Percentiles rank a stretch among this genome's conserved stretches.
phyloP scores from a whole-genome alignment of 1,140 invertebrate species.

The Armadillidium nasatum region DNA sequence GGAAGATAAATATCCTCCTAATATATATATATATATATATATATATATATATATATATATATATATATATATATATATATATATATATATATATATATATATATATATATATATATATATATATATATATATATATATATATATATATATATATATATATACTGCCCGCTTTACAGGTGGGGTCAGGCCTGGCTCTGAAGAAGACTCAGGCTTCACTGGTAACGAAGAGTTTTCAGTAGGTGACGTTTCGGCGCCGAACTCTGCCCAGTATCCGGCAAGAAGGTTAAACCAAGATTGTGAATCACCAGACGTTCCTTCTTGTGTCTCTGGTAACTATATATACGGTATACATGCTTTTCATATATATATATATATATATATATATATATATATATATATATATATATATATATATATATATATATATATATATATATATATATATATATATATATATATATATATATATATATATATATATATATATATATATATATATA shows the following conservation, averaged over 20 bases:
- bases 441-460: neutral
- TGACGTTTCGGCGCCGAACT: slow-evolving; percentile 28
- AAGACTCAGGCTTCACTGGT: slow-evolving; percentile 25
- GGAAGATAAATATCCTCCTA: neutral
- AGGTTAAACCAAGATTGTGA: slow-evolving; percentile 47
- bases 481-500: neutral
- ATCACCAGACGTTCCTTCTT: slow-evolving; percentile 53
- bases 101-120: slow-evolving; percentile 28
- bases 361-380: neutral
- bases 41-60: slow-evolving; percentile 24
- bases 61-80: slow-evolving; percentile 26
- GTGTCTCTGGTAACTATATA: slow-evolving; percentile 50
- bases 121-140: slow-evolving; percentile 22
- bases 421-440: slow-evolving; percentile 2
- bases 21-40: neutral
- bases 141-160: slow-evolving; percentile 1
- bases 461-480: slow-evolving; percentile 7
- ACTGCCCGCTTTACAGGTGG: slow-evolving; percentile 16
- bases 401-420: neutral
- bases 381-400: slow-evolving; percentile 3
- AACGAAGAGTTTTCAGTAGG: slow-evolving; percentile 31
- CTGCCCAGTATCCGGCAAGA: slow-evolving; percentile 39
- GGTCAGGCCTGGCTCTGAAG: slow-evolving; percentile 20
- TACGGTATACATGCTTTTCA: neutral
- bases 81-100: slow-evolving; percentile 24